Base-by-base conservation (phyloP, 2,797 vertebrate genomes). In the Hoplostethus mediterraneus region DNA sequence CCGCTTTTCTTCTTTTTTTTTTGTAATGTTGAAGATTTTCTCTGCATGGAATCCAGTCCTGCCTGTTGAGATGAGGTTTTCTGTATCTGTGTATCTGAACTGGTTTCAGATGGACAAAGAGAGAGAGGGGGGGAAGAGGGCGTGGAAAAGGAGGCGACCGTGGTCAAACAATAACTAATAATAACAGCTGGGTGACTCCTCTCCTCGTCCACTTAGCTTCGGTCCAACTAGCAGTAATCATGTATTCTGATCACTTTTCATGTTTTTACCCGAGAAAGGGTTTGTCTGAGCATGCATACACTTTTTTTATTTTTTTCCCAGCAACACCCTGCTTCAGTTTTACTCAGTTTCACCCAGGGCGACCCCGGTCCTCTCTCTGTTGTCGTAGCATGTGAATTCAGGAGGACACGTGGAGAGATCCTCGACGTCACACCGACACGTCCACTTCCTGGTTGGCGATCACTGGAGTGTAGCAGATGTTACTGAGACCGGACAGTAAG, bases 371-470 rank as follows among this genome's bases (percentile, higher is more conserved):
- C 65, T 63, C 60, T 77, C 78, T 84, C 69, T 74, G 51, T 79
- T 51, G 61, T 77, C 80, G 83, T 86, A 88, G 87, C 88, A 87
- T 44, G 11, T 77, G 85, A 83, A 73, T 73, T 56, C n/a, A 45
- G 61, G 47, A 13, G 62, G 71, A 58, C 57, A 44, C 51, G 67
- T 31, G 8, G 79, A 75, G 79, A 75, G 17, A 85, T 73, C 72
- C 63, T 81, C 57, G 87, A 87, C 85, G 90, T 87, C 85, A 85
- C 58, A 30, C 72, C 51, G 48, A 76, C 44, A 54, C 6, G 52
- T 73, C 75, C 31, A 21, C 75, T 63, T 28, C 5, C 21, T 4
- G 4, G 51, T 28, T 28, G 5, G 38, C 63, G 72, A 67, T 47
- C 69, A 48, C 33, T 5, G 28, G 17, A 30, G 17, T 25, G 65